A percentile compares a stretch with the other conserved stretches of the same genome.
Evolutionary conservation across 2,888 invertebrate genomes (phyloP).

Genomic region (Melieria picta): DNA sequence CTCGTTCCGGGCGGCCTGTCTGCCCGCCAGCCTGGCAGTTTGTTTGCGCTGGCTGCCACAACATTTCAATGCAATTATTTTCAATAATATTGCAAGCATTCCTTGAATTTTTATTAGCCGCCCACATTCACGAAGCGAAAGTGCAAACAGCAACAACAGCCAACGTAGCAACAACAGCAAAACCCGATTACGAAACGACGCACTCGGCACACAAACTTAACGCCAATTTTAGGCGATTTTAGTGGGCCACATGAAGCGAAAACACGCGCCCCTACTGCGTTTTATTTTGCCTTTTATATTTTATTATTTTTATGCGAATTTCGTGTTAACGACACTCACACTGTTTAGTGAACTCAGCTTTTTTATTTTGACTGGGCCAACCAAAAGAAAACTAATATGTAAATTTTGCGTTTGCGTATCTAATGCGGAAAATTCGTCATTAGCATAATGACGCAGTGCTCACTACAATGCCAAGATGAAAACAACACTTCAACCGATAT

Average conservation of each 20-base stretch:
- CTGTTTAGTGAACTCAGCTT: background rate
- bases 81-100: slow-evolving; percentile 4
- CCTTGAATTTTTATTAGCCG: slow-evolving; percentile 37
- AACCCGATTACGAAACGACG: background rate
- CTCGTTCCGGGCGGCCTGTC: no score
- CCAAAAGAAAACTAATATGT: background rate
- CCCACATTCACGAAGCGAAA: background rate
- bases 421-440: slow-evolving; percentile 24
- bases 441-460: slow-evolving; percentile 25
- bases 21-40: no score
- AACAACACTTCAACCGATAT: background rate
- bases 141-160: background rate
- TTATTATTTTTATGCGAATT: slow-evolving; percentile 1
- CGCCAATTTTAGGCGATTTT: no score
- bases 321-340: background rate
- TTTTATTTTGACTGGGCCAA: background rate
- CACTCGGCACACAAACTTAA: no score
- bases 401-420: background rate
- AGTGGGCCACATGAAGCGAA: no score
- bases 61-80: background rate
- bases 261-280: background rate
- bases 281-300: background rate
- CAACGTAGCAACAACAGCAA: background rate
- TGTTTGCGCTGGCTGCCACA: no score
- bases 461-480: background rate